A percentile compares a stretch with the other conserved stretches of the same genome.
Conservation (phyloP, 2,888 invertebrate species). For the Emmelina monodactyla region DNA sequence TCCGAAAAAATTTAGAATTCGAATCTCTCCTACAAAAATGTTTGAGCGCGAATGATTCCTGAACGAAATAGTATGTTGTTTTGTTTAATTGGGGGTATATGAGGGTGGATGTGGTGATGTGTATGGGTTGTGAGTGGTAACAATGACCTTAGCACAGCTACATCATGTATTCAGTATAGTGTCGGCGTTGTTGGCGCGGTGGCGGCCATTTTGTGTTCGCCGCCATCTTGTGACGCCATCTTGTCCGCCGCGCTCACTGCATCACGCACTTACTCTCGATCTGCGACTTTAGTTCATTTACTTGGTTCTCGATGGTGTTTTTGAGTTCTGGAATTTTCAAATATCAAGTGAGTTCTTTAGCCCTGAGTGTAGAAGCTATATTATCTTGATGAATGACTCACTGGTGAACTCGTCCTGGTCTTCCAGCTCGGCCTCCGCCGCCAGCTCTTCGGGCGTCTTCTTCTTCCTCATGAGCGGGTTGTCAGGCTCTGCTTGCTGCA, state of each 20-base stretch:
- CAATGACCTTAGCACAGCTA: constrained; percentile 55
- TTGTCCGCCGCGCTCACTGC: constrained; percentile 73
- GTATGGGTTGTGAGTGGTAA: constrained; percentile 35
- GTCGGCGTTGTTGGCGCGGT: constrained; percentile 17
- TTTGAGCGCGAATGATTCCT: constrained; percentile 50
- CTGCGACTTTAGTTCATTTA: constrained; percentile 95
- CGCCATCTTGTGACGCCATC: constrained; percentile 7
- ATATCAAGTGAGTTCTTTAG: not conserved
- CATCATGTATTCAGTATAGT: constrained; percentile 54
- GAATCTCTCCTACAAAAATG: constrained; percentile 44
- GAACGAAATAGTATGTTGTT: constrained; percentile 27
- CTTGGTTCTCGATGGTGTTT: constrained; percentile 96
- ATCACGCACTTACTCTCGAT: constrained; percentile 96
- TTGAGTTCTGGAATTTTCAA: constrained; percentile 81
- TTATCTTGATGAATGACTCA: constrained; percentile 42
- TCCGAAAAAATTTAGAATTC: constrained; percentile 52
- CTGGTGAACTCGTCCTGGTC: constrained; percentile 97
- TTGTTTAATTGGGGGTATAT: constrained; percentile 17
- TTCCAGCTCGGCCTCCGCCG: constrained; percentile 94
- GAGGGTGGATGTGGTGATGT: constrained; percentile 25
- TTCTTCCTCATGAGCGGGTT: constrained; percentile 98
- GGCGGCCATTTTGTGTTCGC: constrained; percentile 12
- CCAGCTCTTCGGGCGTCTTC: constrained; percentile 97
- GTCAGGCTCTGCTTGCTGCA: constrained; percentile 84
- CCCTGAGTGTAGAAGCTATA: not conserved